Conservation (phyloP, 2,888 invertebrate species). For the Mystacides longicornis region DNA sequence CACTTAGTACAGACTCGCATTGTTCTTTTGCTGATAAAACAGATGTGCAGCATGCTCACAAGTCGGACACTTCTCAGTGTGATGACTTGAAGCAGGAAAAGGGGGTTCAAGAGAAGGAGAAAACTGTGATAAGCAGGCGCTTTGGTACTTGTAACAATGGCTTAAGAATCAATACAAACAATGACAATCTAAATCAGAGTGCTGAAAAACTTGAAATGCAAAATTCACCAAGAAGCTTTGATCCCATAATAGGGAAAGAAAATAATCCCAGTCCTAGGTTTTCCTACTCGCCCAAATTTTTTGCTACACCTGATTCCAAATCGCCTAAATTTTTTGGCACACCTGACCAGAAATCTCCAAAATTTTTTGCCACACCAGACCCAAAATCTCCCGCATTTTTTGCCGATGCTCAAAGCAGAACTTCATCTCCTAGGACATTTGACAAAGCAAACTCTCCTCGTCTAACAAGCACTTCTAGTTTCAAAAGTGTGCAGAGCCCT, state of each 20-base stretch:
- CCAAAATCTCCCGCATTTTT: conserved; percentile 20
- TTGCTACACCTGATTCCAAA: conserved; percentile 18
- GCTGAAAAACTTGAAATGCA: conserved; percentile 39
- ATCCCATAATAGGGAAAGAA: conserved; percentile 42
- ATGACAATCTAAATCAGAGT: conserved; percentile 11
- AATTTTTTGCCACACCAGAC: conserved; percentile 22
- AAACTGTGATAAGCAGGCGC: conserved; percentile 12
- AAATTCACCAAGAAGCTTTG: conserved; percentile 39
- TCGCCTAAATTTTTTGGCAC: conserved; percentile 23
- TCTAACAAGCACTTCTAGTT: conserved; percentile 13
- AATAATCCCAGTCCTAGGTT: conserved; percentile 40
- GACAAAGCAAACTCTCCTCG: conserved; percentile 29
- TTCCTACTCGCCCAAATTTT: conserved; percentile 42
- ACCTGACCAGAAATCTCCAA: conserved; percentile 20
- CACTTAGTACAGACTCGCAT: conserved; percentile 18
- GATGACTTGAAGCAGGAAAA: conserved; percentile 1
- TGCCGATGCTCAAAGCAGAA: conserved; percentile 33
- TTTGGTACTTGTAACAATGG: conserved; percentile 16
- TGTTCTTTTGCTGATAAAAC: conserved; percentile 7
- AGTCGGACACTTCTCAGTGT: neutral
- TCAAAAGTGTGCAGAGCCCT: conserved; percentile 20
- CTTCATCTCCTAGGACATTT: conserved; percentile 40
- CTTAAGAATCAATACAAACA: conserved; percentile 15
- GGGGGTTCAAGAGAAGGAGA: neutral
- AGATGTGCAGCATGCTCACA: neutral